Evolutionary conservation across 1,140 invertebrate genomes (phyloP).

Genomic region (Sinonovacula constricta): DNA sequence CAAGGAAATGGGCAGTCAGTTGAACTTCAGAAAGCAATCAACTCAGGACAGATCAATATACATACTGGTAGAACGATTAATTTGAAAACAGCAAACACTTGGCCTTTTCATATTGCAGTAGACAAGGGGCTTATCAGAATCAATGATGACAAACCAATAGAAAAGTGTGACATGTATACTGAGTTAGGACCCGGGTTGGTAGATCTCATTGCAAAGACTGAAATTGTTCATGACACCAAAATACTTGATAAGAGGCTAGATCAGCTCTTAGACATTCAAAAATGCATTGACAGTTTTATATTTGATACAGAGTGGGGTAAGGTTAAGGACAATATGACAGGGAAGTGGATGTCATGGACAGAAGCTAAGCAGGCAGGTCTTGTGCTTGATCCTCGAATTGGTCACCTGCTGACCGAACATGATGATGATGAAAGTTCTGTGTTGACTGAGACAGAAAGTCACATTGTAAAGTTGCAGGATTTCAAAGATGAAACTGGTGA

Average conservation of each 20-base stretch:
- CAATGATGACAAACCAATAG: constrained; percentile 41
- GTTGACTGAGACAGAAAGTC: constrained; percentile 23
- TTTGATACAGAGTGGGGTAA: constrained; percentile 59
- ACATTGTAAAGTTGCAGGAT: constrained; percentile 57
- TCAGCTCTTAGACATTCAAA: constrained; percentile 52
- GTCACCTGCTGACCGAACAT: constrained; percentile 14
- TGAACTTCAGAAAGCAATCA: constrained; percentile 63
- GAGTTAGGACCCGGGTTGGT: constrained; percentile 61
- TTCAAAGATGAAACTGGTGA: constrained; percentile 50
- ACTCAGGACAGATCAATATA: constrained; percentile 82
- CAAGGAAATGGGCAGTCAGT: constrained; percentile 83
- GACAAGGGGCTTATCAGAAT: constrained; percentile 61
- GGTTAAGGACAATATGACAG: constrained; percentile 67
- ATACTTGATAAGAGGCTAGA: constrained; percentile 59
- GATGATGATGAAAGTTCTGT: constrained; percentile 21
- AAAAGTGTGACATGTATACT: constrained; percentile 55
- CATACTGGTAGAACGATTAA: constrained; percentile 86
- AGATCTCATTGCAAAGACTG: constrained; percentile 42
- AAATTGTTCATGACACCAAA: constrained; percentile 49
- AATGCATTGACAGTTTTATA: constrained; percentile 53
- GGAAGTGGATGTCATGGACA: constrained; percentile 70
- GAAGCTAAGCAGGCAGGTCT: constrained; percentile 65
- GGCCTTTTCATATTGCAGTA: constrained; percentile 64
- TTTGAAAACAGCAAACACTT: constrained; percentile 81
- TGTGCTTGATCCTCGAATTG: constrained; percentile 55